These are phyloP conservation scores for Rhynchopsitta pachyrhyncha DNA, from an alignment of 2,113 vertebrate species.

Conservation along the genomic window DNA sequence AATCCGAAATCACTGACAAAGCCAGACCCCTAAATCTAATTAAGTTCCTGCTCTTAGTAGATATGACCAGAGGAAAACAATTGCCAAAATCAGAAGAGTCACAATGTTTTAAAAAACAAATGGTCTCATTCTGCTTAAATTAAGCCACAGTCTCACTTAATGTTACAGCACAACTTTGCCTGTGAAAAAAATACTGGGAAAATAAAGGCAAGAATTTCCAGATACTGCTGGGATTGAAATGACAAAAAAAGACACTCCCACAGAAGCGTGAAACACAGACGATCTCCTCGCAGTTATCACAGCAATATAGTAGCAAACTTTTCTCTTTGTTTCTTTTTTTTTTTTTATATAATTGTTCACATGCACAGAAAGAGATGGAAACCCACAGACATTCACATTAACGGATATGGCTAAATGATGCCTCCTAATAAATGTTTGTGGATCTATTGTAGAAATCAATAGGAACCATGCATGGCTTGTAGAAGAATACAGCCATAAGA, in stretches of 20 bases:
- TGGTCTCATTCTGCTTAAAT: neutral
- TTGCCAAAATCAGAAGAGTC: neutral
- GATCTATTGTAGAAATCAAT: neutral
- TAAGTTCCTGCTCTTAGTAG: neutral
- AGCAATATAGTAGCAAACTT: neutral
- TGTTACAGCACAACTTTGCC: accelerated
- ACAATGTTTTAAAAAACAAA: neutral
- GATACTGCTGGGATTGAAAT: neutral
- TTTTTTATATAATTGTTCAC: neutral
- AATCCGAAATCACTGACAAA: neutral
- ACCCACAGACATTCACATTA: neutral
- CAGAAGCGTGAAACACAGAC: neutral
- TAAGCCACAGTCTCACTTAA: neutral
- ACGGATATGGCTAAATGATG: neutral
- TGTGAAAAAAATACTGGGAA: neutral
- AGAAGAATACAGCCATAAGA: neutral
- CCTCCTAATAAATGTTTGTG: neutral
- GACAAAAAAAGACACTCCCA: neutral
- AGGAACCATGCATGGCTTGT: neutral
- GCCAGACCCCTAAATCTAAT: neutral
- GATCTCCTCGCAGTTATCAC: neutral
- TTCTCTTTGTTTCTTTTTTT: neutral
- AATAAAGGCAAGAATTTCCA: neutral
- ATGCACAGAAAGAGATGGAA: neutral
- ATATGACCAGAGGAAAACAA: neutral